phyloP scores from a whole-genome alignment of 2,888 invertebrate species.

The Drosophila formosana region DNA sequence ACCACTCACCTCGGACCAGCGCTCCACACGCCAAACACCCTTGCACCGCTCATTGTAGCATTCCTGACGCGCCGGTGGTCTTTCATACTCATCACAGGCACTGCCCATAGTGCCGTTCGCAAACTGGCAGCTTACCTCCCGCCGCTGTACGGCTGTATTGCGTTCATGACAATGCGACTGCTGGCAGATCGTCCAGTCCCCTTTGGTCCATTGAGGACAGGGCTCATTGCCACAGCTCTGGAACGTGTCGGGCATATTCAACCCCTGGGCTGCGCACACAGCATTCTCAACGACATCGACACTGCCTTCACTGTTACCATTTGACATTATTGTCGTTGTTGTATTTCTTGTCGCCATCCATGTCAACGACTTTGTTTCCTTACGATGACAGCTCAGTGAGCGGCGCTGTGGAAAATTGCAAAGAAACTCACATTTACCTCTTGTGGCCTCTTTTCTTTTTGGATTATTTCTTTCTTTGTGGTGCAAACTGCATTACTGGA shows the following conservation, averaged over 20 bases:
- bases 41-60: slow-evolving; percentile 94
- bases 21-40: slow-evolving; percentile 95
- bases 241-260: slow-evolving; percentile 88
- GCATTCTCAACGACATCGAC: slow-evolving; percentile 87
- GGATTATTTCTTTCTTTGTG: not conserved
- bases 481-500: too few species aligned
- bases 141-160: slow-evolving; percentile 91
- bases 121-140: slow-evolving; percentile 87
- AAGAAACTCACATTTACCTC: slow-evolving; percentile 39
- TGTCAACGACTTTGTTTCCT: slow-evolving; percentile 38
- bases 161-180: slow-evolving; percentile 91
- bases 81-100: slow-evolving; percentile 89
- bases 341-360: slow-evolving; percentile 1
- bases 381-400: slow-evolving; percentile 77
- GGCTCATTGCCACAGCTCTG: slow-evolving; percentile 89
- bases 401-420: slow-evolving; percentile 73
- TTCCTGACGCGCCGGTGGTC: slow-evolving; percentile 92
- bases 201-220: slow-evolving; percentile 90
- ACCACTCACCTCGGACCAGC: slow-evolving; percentile 94
- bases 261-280: slow-evolving; percentile 90
- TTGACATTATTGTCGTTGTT: slow-evolving; percentile 32
- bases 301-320: slow-evolving; percentile 19
- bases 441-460: slow-evolving; percentile 8
- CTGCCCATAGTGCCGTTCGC: slow-evolving; percentile 83
- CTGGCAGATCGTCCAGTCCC: slow-evolving; percentile 90